These are phyloP conservation scores for Puntigrus tetrazona DNA, from an alignment of 2,113 vertebrate species.

Conservation along the genomic window DNA sequence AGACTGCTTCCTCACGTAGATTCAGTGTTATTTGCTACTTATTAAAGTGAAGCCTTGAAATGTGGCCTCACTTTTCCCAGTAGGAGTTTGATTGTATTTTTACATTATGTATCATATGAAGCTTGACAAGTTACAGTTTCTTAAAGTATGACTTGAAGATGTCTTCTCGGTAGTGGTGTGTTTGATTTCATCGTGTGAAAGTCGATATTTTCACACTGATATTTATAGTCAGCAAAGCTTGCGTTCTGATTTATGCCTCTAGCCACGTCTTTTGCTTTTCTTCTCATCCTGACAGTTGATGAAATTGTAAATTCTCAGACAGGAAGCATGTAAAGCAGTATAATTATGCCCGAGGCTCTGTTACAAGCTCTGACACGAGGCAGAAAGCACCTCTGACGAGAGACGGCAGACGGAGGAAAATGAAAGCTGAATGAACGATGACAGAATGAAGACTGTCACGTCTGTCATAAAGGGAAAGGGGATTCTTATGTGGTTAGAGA, in stretches of 20 bases:
- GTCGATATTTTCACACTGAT: conserved; percentile 9
- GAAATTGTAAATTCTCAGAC: conserved; percentile 21
- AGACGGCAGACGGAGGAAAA: conserved; percentile 3
- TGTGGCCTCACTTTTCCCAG: neutral
- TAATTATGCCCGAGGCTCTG: conserved; percentile 44
- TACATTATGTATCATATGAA: neutral
- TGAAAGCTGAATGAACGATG: conserved; percentile 27
- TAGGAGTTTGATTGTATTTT: neutral
- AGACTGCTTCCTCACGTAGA: neutral
- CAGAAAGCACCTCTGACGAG: neutral
- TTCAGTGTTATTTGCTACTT: neutral
- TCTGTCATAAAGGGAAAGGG: conserved; percentile 2
- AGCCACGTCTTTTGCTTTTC: conserved; percentile 14
- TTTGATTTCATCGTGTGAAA: neutral
- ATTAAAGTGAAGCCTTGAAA: neutral
- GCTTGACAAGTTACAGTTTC: neutral
- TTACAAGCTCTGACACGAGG: conserved; percentile 50
- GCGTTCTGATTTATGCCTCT: conserved; percentile 30
- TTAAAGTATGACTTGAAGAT: neutral
- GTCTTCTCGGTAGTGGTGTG: neutral
- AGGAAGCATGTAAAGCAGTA: conserved; percentile 45
- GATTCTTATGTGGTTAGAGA: conserved; percentile 16
- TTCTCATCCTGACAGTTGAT: conserved; percentile 35
- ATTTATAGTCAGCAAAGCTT: conserved; percentile 30
- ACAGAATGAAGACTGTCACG: conserved; percentile 11